Percentiles rank a stretch among this genome's conserved stretches.
Conservation (phyloP, 2,113 vertebrate genomes). For the Psilopogon haemacephalus region DNA sequence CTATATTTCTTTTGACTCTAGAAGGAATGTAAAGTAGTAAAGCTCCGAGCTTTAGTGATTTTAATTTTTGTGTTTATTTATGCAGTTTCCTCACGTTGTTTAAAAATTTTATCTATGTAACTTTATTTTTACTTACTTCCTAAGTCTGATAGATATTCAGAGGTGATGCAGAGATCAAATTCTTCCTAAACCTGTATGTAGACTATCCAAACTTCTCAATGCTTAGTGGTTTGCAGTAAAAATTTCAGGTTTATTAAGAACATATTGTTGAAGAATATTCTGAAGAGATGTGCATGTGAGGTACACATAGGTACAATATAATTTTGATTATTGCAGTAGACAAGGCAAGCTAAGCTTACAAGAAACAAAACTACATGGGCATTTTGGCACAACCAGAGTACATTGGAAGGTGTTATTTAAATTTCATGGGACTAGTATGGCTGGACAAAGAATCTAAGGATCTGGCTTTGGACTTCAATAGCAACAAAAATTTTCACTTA, state of each 20-base stretch:
- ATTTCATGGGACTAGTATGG: background rate
- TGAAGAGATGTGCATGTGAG: background rate
- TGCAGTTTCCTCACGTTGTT: no score
- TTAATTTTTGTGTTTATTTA: background rate
- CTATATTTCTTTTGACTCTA: background rate
- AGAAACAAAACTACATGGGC: background rate
- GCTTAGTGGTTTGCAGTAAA: background rate
- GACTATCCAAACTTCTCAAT: background rate
- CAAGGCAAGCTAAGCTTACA: background rate
- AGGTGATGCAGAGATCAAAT: background rate
- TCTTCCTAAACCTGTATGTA: background rate
- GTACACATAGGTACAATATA: background rate
- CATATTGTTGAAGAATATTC: background rate
- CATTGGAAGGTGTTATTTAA: background rate
- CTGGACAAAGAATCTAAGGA: background rate
- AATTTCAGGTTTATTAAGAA: background rate
- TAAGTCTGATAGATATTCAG: background rate
- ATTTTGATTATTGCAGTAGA: background rate
- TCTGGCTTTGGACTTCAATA: background rate
- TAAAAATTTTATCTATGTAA: background rate
- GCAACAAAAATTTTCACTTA: background rate
- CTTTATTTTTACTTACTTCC: background rate
- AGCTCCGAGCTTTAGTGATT: background rate
- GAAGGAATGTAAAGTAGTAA: background rate
- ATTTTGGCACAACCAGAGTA: background rate